A percentile compares a stretch with the other conserved stretches of the same genome.
These are phyloP conservation scores for Palaemon carinicauda DNA, from an alignment of 1,140 invertebrate species.

Conservation along the genomic window DNA sequence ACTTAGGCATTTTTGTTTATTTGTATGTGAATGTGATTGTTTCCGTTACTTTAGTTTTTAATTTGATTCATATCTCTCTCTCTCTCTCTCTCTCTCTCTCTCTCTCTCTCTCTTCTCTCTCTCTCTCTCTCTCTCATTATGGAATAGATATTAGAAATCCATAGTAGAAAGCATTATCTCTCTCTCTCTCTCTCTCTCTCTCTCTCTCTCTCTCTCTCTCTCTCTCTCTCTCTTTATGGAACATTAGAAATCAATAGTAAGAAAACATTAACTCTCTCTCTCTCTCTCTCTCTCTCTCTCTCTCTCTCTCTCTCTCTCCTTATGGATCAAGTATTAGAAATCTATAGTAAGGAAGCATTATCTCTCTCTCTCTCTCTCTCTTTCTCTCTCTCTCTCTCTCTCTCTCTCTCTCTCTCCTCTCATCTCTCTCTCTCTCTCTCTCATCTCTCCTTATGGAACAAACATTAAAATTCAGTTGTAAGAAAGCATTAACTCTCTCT, in stretches of 20 bases:
- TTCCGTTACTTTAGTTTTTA: background rate
- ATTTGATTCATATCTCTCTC: background rate
- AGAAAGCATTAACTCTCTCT: no score
- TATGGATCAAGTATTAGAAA: no score
- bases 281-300: background rate
- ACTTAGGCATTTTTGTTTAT: background rate
- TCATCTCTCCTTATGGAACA: background rate
- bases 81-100: constrained; percentile 1
- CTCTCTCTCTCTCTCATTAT: background rate
- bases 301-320: background rate
- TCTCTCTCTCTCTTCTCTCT: background rate
- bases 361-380: background rate
- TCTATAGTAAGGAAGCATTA: no score
- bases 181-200: background rate
- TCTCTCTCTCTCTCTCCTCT: background rate
- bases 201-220: background rate
- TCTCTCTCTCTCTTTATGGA: background rate
- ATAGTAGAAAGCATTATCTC: background rate
- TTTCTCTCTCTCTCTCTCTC: background rate
- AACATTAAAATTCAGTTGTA: no score
- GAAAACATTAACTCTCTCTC: background rate
- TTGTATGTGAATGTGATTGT: background rate
- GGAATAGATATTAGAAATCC: no score
- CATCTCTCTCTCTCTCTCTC: background rate
- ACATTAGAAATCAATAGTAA: background rate